phyloP scores from a whole-genome alignment of 1,140 invertebrate species.

The Bicyclus anynana region DNA sequence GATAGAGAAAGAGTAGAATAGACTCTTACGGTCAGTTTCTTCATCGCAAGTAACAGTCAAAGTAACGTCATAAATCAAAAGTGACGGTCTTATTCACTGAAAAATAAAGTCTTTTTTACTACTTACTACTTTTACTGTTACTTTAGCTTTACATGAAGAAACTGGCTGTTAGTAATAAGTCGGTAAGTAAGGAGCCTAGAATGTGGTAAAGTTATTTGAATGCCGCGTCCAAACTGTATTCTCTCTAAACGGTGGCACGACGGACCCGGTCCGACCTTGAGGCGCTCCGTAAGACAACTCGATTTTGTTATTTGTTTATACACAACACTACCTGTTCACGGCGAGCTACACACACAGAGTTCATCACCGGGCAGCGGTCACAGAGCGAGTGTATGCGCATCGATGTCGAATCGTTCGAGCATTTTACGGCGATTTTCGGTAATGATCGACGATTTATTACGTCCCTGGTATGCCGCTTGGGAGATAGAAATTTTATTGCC shows the following conservation, averaged over 20 bases:
- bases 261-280: conserved; percentile 57
- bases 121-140: too few species aligned
- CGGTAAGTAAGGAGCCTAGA: too few species aligned
- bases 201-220: too few species aligned
- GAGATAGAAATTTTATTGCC: conserved; percentile 46
- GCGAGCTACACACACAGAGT: conserved; percentile 41
- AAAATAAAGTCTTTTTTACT: too few species aligned
- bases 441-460: conserved; percentile 71
- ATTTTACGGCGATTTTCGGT: conserved; percentile 71
- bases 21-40: too few species aligned
- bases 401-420: conserved; percentile 52
- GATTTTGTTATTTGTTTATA: conserved; percentile 77
- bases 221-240: too few species aligned
- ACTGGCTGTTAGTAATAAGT: too few species aligned
- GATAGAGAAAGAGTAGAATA: too few species aligned
- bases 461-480: conserved; percentile 50
- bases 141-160: too few species aligned
- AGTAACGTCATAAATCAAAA: too few species aligned
- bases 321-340: conserved; percentile 71
- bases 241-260: conserved; percentile 20
- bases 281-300: conserved; percentile 67
- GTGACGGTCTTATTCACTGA: too few species aligned
- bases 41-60: too few species aligned
- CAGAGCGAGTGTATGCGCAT: conserved; percentile 24
- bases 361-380: conserved; percentile 15